A percentile compares a stretch with the other conserved stretches of the same genome.
Evolutionary conservation across 1,140 invertebrate species (phyloP).

Genomic region (Phortica variegata): DNA sequence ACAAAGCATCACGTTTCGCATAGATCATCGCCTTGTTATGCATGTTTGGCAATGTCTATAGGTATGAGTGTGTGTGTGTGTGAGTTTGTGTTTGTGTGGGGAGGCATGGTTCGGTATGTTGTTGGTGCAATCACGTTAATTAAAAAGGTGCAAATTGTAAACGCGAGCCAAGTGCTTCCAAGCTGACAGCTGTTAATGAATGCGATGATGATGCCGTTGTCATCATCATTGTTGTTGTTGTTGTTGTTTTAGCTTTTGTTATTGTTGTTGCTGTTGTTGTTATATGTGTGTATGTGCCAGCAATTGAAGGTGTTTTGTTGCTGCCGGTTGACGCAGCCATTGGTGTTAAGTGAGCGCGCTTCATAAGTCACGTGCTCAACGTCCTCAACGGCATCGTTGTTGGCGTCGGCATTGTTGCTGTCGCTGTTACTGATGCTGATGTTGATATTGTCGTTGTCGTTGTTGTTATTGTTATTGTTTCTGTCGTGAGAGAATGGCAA

Average conservation of each 20-base stretch:
- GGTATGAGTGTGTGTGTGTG: not conserved
- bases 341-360: not conserved
- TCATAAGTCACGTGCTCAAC: constrained; percentile 42
- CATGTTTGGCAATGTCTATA: not conserved
- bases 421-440: too few species aligned
- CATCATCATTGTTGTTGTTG: not conserved
- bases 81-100: constrained; percentile 13
- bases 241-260: not conserved
- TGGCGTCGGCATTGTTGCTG: too few species aligned
- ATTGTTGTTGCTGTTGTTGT: not conserved
- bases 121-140: constrained; percentile 55
- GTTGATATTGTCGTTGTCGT: too few species aligned
- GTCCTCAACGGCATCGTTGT: constrained; percentile 6
- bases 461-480: too few species aligned
- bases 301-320: not conserved
- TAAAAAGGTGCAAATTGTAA: constrained; percentile 58
- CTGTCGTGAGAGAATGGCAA: constrained; percentile 29
- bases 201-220: constrained; percentile 16
- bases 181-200: constrained; percentile 56
- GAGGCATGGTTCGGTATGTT: too few species aligned
- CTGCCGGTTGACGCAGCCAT: too few species aligned
- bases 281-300: not conserved
- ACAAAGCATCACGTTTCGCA: constrained; percentile 38
- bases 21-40: constrained; percentile 31
- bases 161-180: constrained; percentile 38